Evolutionary conservation across 2,113 vertebrate genomes (phyloP).

Genomic region (cattle (Bos taurus)): ARS-UCD2.0 NC_037345.1:2587501-2588000

Average conservation of each 20-base stretch:
- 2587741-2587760: neutral
- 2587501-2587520: neutral
- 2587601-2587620: neutral
- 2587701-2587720: neutral
- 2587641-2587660: neutral
- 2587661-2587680: neutral
- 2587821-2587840: neutral
- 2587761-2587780: neutral
- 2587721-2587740: neutral
- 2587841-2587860: too few relatives aligned
- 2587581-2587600: neutral
- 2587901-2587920: neutral
- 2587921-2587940: neutral
- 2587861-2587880: neutral
- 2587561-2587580: accelerated
- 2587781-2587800: neutral
- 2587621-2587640: neutral
- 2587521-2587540: neutral
- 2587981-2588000: too few relatives aligned
- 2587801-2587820: neutral
- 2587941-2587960: too few relatives aligned
- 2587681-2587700: accelerated
- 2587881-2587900: too few relatives aligned
- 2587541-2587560: neutral
- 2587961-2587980: accelerated